A percentile compares a stretch with the other conserved stretches of the same genome.
Evolutionary conservation across 92 coral and sea anemone genomes (phyloP).

Genomic region (Parazoanthus atlanticus): DNA sequence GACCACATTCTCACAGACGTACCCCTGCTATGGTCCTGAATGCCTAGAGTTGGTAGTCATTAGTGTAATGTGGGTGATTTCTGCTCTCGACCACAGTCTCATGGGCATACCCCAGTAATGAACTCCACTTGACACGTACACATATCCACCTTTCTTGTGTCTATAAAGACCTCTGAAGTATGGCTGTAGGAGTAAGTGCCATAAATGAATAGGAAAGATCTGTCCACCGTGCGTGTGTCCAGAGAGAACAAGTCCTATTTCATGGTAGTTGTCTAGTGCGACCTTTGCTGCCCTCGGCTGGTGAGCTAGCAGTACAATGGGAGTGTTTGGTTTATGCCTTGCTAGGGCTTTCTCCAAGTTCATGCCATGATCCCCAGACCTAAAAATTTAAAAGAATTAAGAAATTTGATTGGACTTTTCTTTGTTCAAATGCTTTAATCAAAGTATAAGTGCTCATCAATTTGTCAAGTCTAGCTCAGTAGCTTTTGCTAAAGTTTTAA

Average conservation of each 20-base stretch:
- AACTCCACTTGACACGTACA: constrained; percentile 81
- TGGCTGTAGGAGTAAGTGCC: constrained; percentile 74
- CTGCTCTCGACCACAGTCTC: constrained; percentile 78
- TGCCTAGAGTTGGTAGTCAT: constrained; percentile 8
- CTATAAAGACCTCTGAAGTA: constrained; percentile 79
- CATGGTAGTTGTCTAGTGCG: constrained; percentile 62
- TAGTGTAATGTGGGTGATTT: constrained; percentile 72
- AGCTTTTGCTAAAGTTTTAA: background rate
- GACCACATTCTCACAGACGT: constrained; percentile 77
- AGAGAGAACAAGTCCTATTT: constrained; percentile 68
- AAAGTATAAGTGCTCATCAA: no score
- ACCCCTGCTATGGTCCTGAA: constrained; percentile 41
- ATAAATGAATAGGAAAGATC: constrained; percentile 76
- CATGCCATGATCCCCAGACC: constrained; percentile 87
- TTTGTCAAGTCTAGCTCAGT: background rate
- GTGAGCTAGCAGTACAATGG: constrained; percentile 77
- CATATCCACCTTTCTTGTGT: constrained; percentile 66
- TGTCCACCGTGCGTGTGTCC: constrained; percentile 94
- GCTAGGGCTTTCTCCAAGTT: constrained; percentile 67
- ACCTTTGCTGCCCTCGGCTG: constrained; percentile 77
- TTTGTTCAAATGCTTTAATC: background rate
- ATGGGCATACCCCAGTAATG: constrained; percentile 93
- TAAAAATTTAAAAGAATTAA: constrained; percentile 22
- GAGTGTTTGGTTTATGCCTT: constrained; percentile 62
- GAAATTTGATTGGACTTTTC: background rate